Conservation (phyloP, 2,113 vertebrate species). For the Romanogobio albipinnatus region DNA sequence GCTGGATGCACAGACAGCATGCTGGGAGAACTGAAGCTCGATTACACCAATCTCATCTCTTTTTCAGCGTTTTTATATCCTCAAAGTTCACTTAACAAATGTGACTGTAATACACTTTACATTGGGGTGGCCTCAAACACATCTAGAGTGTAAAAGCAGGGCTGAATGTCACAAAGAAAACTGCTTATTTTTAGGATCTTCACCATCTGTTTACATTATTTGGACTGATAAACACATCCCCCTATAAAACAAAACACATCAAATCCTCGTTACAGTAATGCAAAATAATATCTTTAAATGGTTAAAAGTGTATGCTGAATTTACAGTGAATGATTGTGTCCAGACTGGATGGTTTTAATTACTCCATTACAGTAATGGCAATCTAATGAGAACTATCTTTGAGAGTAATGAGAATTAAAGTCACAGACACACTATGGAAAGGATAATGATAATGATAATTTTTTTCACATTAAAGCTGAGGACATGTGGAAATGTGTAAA, state of each 20-base stretch:
- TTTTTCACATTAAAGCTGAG: neutral
- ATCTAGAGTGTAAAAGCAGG: neutral
- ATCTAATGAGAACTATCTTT: neutral
- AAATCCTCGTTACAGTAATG: neutral
- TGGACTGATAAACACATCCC: neutral
- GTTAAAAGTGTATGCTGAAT: neutral
- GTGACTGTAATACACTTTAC: neutral
- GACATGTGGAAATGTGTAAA: neutral
- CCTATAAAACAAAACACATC: neutral
- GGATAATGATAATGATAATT: too few species aligned
- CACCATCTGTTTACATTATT: neutral
- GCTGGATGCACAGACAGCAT: slow-evolving; percentile 7
- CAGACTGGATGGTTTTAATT: neutral
- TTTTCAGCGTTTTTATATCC: neutral
- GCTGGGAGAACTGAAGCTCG: neutral
- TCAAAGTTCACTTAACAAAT: neutral
- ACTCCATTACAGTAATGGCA: neutral
- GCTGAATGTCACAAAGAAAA: neutral
- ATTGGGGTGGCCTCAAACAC: neutral
- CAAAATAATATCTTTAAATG: neutral
- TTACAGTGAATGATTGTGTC: neutral
- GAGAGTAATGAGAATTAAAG: neutral
- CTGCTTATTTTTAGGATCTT: neutral
- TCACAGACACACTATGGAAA: neutral
- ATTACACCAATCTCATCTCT: neutral